These are phyloP conservation scores for Hycleus phaleratus DNA, from an alignment of 1,140 invertebrate species.

Conservation along the genomic window DNA sequence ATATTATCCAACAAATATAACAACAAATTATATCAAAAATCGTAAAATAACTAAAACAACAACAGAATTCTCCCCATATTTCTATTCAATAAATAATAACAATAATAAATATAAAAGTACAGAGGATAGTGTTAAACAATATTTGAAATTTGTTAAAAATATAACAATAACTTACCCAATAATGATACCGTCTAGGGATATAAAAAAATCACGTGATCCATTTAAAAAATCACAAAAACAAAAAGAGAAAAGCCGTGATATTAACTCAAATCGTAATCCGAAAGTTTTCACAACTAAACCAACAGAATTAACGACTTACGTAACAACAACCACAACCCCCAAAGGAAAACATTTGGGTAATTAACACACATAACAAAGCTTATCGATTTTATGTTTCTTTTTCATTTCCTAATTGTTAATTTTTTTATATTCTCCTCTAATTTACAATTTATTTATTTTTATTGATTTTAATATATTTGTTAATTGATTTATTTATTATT, in stretches of 20 bases:
- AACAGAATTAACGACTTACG: conserved; percentile 18
- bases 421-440: background rate
- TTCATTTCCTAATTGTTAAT: conserved; percentile 1
- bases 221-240: conserved; percentile 39
- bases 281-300: conserved; percentile 30
- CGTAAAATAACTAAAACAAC: conserved; percentile 14
- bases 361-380: conserved; percentile 8
- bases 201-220: conserved; percentile 44
- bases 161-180: conserved; percentile 64
- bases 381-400: conserved; percentile 3
- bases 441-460: background rate
- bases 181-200: conserved; percentile 49
- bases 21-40: conserved; percentile 12
- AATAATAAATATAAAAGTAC: conserved; percentile 30
- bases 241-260: conserved; percentile 42
- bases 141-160: conserved; percentile 46
- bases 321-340: conserved; percentile 22
- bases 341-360: conserved; percentile 30
- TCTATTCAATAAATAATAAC: conserved; percentile 34
- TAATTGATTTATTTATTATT: background rate
- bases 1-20: conserved; percentile 4
- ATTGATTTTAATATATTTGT: background rate
- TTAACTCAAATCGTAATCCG: conserved; percentile 39
- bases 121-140: conserved; percentile 31
- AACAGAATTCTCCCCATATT: conserved; percentile 31